phyloP scores from a whole-genome alignment of 1,140 invertebrate species.

The Zaprionus camerounensis region DNA sequence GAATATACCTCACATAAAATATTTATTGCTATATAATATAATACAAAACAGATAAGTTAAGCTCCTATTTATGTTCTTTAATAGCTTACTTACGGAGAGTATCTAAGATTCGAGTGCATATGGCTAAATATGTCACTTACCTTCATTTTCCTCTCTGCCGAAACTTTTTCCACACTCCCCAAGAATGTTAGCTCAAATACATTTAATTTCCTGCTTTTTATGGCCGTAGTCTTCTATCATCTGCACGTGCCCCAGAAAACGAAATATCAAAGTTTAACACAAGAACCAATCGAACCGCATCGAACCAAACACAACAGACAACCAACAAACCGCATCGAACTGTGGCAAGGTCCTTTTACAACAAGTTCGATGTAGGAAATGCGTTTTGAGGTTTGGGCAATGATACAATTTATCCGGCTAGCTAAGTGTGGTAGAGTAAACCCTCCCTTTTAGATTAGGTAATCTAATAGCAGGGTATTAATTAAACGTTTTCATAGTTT shows the following conservation, averaged over 20 bases:
- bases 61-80: neutral
- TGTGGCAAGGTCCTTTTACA: slow-evolving; percentile 9
- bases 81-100: neutral
- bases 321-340: slow-evolving; percentile 18
- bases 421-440: neutral
- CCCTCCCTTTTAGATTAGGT: slow-evolving; percentile 32
- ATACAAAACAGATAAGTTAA: no score
- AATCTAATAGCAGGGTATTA: slow-evolving; percentile 26
- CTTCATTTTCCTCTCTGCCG: neutral
- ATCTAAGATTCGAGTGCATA: neutral
- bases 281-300: slow-evolving; percentile 7
- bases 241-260: slow-evolving; percentile 10
- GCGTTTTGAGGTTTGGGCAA: slow-evolving; percentile 19
- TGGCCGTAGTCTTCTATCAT: neutral
- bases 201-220: slow-evolving; percentile 6
- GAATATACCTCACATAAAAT: no score
- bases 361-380: slow-evolving; percentile 53
- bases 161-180: neutral
- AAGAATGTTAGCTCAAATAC: neutral
- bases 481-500: slow-evolving; percentile 13
- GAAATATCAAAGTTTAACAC: slow-evolving; percentile 8
- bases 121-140: neutral
- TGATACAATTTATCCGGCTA: slow-evolving; percentile 26
- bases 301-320: slow-evolving; percentile 38
- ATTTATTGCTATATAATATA: no score